Evolutionary conservation across 2,113 vertebrate genomes (phyloP).

Genomic region (Anthoscopus minutus): DNA sequence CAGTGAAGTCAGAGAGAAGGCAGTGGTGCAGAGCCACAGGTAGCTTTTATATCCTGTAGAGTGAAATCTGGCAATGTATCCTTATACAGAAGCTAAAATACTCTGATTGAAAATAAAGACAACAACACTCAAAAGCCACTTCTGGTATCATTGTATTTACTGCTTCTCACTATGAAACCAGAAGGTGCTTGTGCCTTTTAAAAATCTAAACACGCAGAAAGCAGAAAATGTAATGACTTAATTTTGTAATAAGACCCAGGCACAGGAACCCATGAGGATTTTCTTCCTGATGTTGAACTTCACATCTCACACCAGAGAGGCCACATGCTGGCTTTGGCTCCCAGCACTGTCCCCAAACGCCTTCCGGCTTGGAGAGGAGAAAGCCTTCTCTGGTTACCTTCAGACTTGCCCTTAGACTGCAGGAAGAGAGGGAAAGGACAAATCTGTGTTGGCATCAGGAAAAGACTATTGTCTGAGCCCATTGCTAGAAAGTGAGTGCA

Average conservation of each 20-base stretch:
- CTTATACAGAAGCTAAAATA: not conserved
- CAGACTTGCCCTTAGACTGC: not conserved
- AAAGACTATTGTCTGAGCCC: not conserved
- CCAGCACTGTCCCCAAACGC: not conserved
- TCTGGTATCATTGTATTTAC: not conserved
- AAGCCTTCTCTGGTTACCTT: conserved; percentile 3
- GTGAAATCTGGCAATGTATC: not conserved
- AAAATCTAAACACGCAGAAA: not conserved
- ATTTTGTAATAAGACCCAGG: not conserved
- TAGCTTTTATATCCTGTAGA: not conserved
- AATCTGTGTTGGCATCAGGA: not conserved
- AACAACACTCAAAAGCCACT: not conserved
- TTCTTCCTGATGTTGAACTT: not conserved
- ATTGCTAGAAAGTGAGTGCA: not conserved
- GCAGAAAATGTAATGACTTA: not conserved
- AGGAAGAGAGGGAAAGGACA: not conserved
- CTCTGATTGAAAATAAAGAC: not conserved
- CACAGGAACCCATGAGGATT: not conserved
- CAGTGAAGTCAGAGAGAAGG: not conserved
- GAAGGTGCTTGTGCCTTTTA: not conserved
- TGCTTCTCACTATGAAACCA: not conserved
- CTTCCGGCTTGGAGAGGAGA: not conserved
- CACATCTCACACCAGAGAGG: not conserved
- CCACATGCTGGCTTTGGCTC: not conserved
- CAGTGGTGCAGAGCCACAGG: not conserved